Base-by-base conservation (phyloP, 2,113 vertebrate species). In the Limanda limanda region DNA sequence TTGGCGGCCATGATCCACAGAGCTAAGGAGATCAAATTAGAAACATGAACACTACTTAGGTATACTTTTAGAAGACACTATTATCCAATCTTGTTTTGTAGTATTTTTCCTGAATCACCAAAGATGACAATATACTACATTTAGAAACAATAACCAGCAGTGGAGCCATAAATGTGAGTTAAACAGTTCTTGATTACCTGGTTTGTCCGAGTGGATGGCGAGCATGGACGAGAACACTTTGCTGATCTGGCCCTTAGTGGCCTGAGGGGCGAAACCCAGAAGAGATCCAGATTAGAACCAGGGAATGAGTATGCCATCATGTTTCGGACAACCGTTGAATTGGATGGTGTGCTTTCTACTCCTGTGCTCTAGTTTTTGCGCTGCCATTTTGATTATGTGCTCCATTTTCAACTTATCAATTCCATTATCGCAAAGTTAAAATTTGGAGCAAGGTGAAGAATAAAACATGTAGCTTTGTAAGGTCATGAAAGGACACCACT, bases 1-100 rank as follows among this genome's bases (percentile, higher is more conserved):
- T 99, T 99, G 68, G 98, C 97, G 3, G 97, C 97, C 97, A 99
- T 96, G 80, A 99, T 97, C 98, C 98, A 99, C 84, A 99, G 84
- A 17, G 94, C 98, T 99, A 45, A 15, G 88, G 77, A 8, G 4
- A 15, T 6, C 37, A 15, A 68, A 21, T 10, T 1, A 57, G 12
- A n/a, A 8, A 54, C 25, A 40, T 20, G 48, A 31, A 18, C 8
- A 48, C 5, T 17, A 10, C 14, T 25, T 1, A 15, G n/a, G 4
- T n/a, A 42, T 45, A 24, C 45, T n/a, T 45, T 1, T 1, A 37
- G 42, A 2, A 18, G 4, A 47, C 35, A 21, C 20, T 6, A 2
- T 56, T 17, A 27, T 45, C 13, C 5, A 8, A 24, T 62, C 35
- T 13, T 6, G 9, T 20, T 69, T 45, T 20, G 8, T 2, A 18